phyloP scores from a whole-genome alignment of 2,113 vertebrate species.

The chimpanzee (Pan troglodytes) region DNA sequence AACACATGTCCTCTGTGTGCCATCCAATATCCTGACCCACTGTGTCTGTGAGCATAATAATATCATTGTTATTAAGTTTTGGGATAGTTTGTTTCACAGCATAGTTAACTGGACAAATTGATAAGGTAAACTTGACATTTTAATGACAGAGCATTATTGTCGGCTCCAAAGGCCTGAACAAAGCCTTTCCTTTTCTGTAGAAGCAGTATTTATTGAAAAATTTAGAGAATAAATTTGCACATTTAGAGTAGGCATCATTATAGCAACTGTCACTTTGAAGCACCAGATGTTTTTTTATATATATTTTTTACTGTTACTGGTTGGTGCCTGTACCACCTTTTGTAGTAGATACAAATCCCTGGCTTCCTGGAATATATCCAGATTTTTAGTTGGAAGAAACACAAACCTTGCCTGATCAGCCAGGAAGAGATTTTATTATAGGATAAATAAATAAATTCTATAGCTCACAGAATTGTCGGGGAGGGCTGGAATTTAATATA shows the following conservation, averaged over 20 bases:
- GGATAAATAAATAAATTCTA: too few species aligned
- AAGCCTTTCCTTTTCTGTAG: neutral
- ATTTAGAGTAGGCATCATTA: neutral
- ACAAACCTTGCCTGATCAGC: neutral
- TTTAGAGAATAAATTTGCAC: neutral
- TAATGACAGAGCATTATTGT: neutral
- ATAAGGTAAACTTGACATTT: neutral
- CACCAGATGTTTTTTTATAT: neutral
- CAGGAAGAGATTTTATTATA: neutral
- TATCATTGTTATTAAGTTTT: neutral
- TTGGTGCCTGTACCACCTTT: neutral
- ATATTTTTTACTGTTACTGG: neutral
- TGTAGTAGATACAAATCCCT: neutral
- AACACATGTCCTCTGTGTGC: neutral
- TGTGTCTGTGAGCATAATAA: neutral
- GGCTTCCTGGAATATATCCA: neutral
- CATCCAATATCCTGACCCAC: neutral
- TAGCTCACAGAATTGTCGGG: neutral
- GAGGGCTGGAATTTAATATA: neutral
- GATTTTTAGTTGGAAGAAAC: neutral
- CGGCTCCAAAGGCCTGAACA: neutral
- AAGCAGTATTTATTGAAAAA: neutral
- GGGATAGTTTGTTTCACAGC: too few species aligned
- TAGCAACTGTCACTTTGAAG: neutral
- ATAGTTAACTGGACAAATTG: neutral